phyloP scores from a whole-genome alignment of 1,140 invertebrate species.

The Cydia amplana region DNA sequence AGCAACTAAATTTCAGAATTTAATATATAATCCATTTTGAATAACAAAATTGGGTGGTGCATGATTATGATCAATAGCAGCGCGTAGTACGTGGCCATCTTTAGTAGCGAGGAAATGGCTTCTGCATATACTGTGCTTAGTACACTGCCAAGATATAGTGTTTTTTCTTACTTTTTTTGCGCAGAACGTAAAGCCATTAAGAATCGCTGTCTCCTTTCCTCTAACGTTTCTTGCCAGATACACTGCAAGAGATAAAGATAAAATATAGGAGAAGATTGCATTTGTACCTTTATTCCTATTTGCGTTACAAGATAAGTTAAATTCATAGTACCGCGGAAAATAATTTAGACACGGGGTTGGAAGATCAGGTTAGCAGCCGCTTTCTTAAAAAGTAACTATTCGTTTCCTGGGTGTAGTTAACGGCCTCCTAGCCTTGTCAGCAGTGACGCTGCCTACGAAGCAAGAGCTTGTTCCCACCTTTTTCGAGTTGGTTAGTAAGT shows the following conservation, averaged over 20 bases:
- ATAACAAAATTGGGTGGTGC: conserved; percentile 34
- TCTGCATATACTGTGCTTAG: conserved; percentile 33
- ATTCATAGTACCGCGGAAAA: not conserved
- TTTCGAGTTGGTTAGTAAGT: too few species aligned
- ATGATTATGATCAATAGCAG: conserved; percentile 36
- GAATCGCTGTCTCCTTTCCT: conserved; percentile 40
- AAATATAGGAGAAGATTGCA: not conserved
- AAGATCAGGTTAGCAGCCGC: too few species aligned
- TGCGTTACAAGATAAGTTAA: not conserved
- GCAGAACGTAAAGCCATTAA: conserved; percentile 41
- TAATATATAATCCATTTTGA: conserved; percentile 35
- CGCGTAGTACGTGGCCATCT: conserved; percentile 12
- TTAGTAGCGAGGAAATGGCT: conserved; percentile 34
- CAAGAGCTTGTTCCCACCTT: too few species aligned
- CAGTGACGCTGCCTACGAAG: too few species aligned
- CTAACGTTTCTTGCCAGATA: conserved; percentile 24
- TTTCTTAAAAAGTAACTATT: too few species aligned
- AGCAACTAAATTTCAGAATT: not conserved
- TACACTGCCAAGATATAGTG: conserved; percentile 39
- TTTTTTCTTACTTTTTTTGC: conserved; percentile 11
- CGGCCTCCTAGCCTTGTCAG: too few species aligned
- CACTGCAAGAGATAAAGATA: not conserved
- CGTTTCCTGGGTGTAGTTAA: too few species aligned
- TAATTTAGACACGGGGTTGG: too few species aligned
- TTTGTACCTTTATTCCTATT: not conserved